Base-by-base conservation (phyloP, 2,888 invertebrate species). In the Rosalia funebris region DNA sequence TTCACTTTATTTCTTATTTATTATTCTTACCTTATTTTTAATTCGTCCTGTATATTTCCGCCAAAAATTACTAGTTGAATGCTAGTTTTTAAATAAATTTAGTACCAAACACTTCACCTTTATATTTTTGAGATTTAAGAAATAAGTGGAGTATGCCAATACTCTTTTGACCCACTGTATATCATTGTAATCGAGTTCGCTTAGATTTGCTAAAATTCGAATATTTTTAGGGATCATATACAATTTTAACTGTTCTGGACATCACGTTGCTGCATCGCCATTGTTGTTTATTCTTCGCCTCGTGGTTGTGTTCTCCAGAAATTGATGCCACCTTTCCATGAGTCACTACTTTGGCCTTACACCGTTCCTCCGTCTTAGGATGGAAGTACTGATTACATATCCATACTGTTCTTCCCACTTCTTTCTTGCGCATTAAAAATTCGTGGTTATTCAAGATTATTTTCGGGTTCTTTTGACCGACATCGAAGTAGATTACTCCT, bases 381-480 rank as follows among this genome's bases (percentile, higher is more conserved):
- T 72, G 69, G 42, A 65, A 73, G 48, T 73, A 73, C 25, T 69
- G 63, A 17, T 69, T 71, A 32, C 73, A 73, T 44, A 68, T 63
- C 73, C 73, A 73, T 4, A 66, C 62, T 1, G 73, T 73, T 16
- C 60, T 63, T 4, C 61, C 63, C 2, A 57, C 20, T 45, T 69
- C 66, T 17, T 53, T 48, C 39, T 47, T 60, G 7, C 55, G 53
- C 58, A 72, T 65, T 19, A 71, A 47, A 42, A 70, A 74, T 41
- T 70, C 70, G 42, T 70, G 63, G 34, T 68, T 58, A 12, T 67
- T 56, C 10, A 72, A 42, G 2, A 74, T 65, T 14, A 74, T 70
- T 63, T 71, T 74, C 1, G 72, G 73, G 45, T 74, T 67, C 54
- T 71, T 74, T 16, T 64, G 65, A n/a, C 71, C 73, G 25, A 68